Evolutionary conservation across 2,113 vertebrate species (phyloP).

Genomic region (Guaruba guarouba): DNA sequence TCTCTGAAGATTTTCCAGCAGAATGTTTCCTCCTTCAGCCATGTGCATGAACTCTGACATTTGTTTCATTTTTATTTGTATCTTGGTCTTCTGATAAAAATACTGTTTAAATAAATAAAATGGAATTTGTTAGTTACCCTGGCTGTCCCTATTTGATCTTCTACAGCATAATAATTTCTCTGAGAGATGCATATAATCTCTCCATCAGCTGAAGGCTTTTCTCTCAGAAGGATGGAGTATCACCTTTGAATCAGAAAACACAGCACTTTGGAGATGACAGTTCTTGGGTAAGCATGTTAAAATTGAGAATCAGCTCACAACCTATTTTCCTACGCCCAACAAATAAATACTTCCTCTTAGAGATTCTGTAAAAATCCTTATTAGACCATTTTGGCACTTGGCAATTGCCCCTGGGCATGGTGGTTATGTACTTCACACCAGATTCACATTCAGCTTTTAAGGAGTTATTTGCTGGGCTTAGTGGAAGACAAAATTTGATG

Average conservation of each 20-base stretch:
- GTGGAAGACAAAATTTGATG: neutral
- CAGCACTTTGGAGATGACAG: neutral
- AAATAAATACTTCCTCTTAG: neutral
- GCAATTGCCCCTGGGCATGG: neutral
- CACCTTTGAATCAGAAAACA: neutral
- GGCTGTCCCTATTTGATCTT: neutral
- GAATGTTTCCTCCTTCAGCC: neutral
- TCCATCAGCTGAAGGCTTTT: neutral
- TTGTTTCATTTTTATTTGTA: neutral
- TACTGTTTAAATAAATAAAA: neutral
- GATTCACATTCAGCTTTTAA: too few species aligned
- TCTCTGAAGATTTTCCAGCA: neutral
- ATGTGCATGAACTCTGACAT: neutral
- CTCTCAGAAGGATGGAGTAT: neutral
- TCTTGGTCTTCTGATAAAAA: neutral
- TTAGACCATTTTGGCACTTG: neutral
- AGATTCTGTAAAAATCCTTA: neutral
- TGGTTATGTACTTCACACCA: too few species aligned
- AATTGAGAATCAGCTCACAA: neutral
- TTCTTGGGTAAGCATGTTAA: neutral
- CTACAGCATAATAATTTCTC: neutral
- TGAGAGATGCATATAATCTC: neutral
- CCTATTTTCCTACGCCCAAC: neutral
- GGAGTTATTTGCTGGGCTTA: neutral
- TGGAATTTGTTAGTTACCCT: neutral